Percentiles rank a stretch among this genome's conserved stretches.
These are phyloP conservation scores for Netelia virgata DNA, from an alignment of 2,888 invertebrate species.

Conservation along the genomic window DNA sequence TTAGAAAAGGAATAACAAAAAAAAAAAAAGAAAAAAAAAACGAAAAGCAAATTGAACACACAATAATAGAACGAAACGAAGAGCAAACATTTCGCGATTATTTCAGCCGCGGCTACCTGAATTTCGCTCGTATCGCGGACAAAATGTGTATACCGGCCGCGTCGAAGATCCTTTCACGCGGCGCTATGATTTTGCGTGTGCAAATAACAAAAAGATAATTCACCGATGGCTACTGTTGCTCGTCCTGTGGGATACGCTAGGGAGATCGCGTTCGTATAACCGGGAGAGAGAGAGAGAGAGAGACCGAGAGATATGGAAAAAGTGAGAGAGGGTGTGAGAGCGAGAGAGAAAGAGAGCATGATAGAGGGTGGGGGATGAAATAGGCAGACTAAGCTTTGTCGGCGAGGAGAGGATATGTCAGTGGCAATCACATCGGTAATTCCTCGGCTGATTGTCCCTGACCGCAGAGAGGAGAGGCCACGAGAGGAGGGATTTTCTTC, in stretches of 20 bases:
- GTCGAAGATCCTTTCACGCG: slow-evolving; percentile 53
- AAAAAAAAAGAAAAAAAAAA: slow-evolving; percentile 20
- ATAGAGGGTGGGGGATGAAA: slow-evolving; percentile 22
- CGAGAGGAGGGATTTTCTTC: slow-evolving; percentile 7
- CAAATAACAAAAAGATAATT: slow-evolving; percentile 64
- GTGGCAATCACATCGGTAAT: slow-evolving; percentile 85
- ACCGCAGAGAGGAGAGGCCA: slow-evolving; percentile 78
- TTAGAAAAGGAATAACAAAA: neutral
- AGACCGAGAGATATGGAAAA: slow-evolving; percentile 6
- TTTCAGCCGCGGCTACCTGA: slow-evolving; percentile 39
- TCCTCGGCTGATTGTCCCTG: slow-evolving; percentile 84
- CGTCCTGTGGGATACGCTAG: slow-evolving; percentile 28
- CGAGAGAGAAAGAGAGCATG: slow-evolving; percentile 17
- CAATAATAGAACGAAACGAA: slow-evolving; percentile 17
- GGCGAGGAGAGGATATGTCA: slow-evolving; percentile 81
- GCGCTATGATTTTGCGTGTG: slow-evolving; percentile 58
- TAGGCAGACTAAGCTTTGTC: slow-evolving; percentile 79
- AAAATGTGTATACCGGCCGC: slow-evolving; percentile 21
- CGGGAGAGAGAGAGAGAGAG: neutral
- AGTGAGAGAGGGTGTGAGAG: slow-evolving; percentile 12
- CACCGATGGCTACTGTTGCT: slow-evolving; percentile 33
- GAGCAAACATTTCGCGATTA: slow-evolving; percentile 50
- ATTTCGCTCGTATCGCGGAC: slow-evolving; percentile 31
- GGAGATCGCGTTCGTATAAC: neutral
- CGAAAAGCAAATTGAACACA: slow-evolving; percentile 21